phyloP scores from a whole-genome alignment of 2,113 vertebrate genomes.

The Camelus bactrianus region DNA sequence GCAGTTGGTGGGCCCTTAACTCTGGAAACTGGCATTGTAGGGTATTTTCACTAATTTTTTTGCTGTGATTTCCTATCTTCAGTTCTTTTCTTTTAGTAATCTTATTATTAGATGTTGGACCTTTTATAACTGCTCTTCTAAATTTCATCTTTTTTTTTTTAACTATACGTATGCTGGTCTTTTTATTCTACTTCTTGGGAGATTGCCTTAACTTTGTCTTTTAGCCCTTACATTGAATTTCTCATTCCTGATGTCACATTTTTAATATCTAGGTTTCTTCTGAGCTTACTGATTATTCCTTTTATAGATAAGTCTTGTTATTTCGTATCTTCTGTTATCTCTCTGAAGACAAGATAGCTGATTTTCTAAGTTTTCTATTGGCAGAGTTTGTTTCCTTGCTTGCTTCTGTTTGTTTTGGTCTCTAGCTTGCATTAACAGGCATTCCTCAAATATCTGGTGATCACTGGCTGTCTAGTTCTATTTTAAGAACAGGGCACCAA shows the following conservation, averaged over 20 bases:
- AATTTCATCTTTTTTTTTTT: conserved; percentile 22
- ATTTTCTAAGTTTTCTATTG: conserved; percentile 2
- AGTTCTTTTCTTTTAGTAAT: neutral
- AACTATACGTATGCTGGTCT: neutral
- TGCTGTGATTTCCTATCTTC: neutral
- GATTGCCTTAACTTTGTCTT: conserved; percentile 15
- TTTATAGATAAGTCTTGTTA: conserved; percentile 9
- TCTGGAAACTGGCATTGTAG: neutral
- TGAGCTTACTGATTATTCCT: neutral
- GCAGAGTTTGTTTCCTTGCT: conserved; percentile 15
- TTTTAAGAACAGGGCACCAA: neutral
- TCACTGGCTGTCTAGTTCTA: neutral
- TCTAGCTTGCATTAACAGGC: neutral
- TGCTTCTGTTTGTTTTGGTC: conserved; percentile 2
- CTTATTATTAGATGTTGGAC: neutral
- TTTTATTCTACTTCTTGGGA: neutral
- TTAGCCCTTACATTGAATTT: conserved; percentile 33
- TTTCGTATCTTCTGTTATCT: neutral
- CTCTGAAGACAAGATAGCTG: neutral
- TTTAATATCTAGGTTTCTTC: conserved; percentile 30
- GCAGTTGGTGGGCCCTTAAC: neutral
- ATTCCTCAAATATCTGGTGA: neutral
- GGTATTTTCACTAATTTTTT: neutral
- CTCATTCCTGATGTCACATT: conserved; percentile 54
- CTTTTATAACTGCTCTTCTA: neutral